Evolutionary conservation across 1,140 invertebrate species (phyloP), one percentile per base, ranked within the genome.

Genomic region (Caenorhabditis tropicalis): DNA sequence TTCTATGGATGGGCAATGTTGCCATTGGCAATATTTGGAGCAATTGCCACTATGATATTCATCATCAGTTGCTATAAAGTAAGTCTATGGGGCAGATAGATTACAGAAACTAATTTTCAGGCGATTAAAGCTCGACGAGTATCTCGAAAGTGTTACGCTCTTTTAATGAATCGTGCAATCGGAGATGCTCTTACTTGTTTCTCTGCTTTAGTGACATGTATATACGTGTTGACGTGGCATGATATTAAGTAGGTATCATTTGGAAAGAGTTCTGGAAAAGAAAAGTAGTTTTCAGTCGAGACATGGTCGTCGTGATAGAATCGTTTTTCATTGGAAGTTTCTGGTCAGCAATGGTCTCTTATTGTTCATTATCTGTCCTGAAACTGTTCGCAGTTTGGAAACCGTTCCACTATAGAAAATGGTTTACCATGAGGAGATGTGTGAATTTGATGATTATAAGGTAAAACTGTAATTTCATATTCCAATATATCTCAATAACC

Each of bases 281-380:
- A 39, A 74, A 85, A 49, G 0, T 39, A n/a, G 60, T n/a, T 85
- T 86, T 31, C 82, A 90, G 89, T 43, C 87, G 85, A 2, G 88
- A 87, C 24, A 82, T 86, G 29, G 86, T 90, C 12, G 84, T 82
- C n/a, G 31, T 87, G 7, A 86, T 90, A 5, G 89, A 89, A 31
- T 79, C 82, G 19, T 89, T 89, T 56, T 89, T 90, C 85, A 87
- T 89, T 29, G 88, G 83, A 21, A 43, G 81, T 48, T 89, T 90
- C 74, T 89, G 89, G 89, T 85, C 88, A 1, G 86, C 85, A 2
- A 89, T 90, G 88, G 86, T 89, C 21, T 89, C 88, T 24, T 89
- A 89, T 79, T 84, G 88, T 16, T 79, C 89, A 2, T 79, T 89
- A 15, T 85, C 84, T 27, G 21, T 90, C 2, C 48, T 89, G n/a